phyloP scores from a whole-genome alignment of 2,113 vertebrate genomes.

The Dissostichus mawsoni region DNA sequence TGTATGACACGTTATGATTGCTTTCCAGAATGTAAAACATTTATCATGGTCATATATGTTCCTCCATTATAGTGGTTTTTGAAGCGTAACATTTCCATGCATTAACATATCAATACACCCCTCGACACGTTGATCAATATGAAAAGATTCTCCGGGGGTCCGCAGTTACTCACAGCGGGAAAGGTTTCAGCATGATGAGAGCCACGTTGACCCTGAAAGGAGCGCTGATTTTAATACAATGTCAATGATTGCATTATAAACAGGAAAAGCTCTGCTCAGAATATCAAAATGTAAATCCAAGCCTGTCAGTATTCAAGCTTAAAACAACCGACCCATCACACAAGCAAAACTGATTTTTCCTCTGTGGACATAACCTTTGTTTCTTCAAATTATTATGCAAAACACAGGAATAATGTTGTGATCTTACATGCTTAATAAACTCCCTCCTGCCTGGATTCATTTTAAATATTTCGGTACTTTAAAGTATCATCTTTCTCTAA shows the following conservation, averaged over 20 bases:
- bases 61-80: not conserved
- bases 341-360: not conserved
- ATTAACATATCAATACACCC: constrained; percentile 37
- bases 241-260: not conserved
- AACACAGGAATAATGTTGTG: not conserved
- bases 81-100: constrained; percentile 23
- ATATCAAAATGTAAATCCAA: not conserved
- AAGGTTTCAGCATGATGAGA: constrained; percentile 5
- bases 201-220: constrained; percentile 8
- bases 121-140: not conserved
- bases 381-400: constrained; percentile 3
- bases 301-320: not conserved
- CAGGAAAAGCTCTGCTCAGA: not conserved
- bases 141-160: not conserved
- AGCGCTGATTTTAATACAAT: not conserved
- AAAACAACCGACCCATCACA: not conserved
- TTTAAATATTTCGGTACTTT: too few relatives aligned
- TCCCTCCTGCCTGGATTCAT: too few relatives aligned
- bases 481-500: not conserved
- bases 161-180: not conserved
- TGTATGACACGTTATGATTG: not conserved
- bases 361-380: not conserved
- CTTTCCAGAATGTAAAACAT: not conserved
- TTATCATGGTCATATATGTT: not conserved
- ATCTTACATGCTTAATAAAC: not conserved